Conservation (phyloP, 2,113 vertebrate species). For the Rynchops niger region DNA sequence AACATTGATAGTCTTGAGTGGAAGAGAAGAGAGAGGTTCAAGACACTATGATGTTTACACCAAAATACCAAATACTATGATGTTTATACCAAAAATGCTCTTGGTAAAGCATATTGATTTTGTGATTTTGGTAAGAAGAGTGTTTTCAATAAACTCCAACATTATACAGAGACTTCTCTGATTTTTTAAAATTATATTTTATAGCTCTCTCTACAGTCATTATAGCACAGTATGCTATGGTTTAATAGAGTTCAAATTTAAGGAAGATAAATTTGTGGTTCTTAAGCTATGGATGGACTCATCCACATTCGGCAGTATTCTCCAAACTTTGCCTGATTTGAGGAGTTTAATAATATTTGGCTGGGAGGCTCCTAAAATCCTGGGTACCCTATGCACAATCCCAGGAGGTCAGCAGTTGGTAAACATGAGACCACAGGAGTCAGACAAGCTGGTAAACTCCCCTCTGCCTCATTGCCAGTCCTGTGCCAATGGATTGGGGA, state of each 20-base stretch:
- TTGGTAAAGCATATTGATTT: neutral
- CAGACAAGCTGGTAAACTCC: neutral
- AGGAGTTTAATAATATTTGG: neutral
- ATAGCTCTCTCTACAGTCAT: neutral
- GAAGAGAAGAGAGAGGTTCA: neutral
- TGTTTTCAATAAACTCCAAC: neutral
- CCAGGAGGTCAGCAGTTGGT: neutral
- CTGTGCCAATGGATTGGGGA: neutral
- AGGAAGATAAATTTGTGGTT: neutral
- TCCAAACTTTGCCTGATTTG: neutral
- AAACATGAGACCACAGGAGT: neutral
- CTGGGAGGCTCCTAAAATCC: neutral
- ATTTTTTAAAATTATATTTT: neutral
- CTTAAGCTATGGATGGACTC: neutral
- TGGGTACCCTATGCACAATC: neutral
- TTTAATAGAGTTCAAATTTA: neutral
- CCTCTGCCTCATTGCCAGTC: fast-evolving
- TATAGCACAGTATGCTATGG: neutral
- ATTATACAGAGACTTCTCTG: neutral
- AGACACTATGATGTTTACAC: neutral
- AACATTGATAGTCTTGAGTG: neutral
- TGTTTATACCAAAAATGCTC: neutral
- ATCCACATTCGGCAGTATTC: neutral
- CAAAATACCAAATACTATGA: neutral
- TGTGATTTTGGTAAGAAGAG: neutral